Evolutionary conservation across 2,797 vertebrate genomes (phyloP).

Genomic region (Scleropages formosus): DNA sequence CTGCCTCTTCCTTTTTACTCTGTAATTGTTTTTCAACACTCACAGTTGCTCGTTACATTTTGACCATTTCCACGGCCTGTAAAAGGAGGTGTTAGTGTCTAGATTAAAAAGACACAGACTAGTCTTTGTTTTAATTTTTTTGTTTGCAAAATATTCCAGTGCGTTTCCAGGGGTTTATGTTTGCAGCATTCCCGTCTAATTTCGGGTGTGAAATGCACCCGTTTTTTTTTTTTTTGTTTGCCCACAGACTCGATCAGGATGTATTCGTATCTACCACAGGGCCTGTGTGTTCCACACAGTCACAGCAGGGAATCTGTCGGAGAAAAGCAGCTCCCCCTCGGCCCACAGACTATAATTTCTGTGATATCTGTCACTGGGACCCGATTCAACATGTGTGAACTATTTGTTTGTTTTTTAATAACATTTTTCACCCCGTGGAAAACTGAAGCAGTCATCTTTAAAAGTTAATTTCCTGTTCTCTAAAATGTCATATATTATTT

Average conservation of each 20-base stretch:
- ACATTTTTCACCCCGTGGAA: neutral
- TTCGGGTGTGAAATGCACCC: neutral
- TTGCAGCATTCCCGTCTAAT: neutral
- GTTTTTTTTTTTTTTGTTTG: conserved; percentile 13
- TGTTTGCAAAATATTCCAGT: too few relatives aligned
- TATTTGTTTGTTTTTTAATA: neutral
- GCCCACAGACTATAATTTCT: conserved; percentile 10
- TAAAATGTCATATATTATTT: too few relatives aligned
- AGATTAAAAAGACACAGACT: too few relatives aligned
- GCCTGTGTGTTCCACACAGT: neutral
- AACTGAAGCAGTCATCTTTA: neutral
- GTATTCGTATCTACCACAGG: neutral
- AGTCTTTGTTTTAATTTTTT: neutral
- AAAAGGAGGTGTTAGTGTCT: too few relatives aligned
- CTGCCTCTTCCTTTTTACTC: conserved; percentile 11
- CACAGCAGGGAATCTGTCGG: neutral
- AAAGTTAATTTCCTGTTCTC: too few relatives aligned
- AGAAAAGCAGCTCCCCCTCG: neutral
- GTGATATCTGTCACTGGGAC: neutral
- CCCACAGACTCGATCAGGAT: neutral
- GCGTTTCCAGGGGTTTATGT: too few relatives aligned
- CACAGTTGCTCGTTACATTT: conserved; percentile 1
- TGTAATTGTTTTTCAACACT: conserved; percentile 18
- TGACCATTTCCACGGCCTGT: too few relatives aligned
- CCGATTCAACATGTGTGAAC: neutral